These are phyloP conservation scores for Guaruba guarouba DNA, from an alignment of 2,113 vertebrate species.

Conservation along the genomic window DNA sequence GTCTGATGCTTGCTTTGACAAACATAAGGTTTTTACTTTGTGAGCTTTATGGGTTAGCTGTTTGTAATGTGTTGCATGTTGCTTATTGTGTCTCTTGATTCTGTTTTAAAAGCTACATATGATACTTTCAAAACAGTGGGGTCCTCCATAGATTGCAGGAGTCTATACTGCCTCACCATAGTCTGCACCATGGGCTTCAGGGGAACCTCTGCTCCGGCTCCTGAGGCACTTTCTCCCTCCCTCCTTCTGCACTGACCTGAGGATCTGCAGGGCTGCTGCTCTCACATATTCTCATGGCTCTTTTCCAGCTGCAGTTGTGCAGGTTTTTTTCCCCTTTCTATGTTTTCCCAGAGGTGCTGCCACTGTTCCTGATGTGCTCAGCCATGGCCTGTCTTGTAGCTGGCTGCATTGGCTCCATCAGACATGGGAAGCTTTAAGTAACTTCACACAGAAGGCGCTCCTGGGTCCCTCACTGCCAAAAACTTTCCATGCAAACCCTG, in stretches of 20 bases:
- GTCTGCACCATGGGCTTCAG: background rate
- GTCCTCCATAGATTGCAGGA: background rate
- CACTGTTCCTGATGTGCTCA: too few species aligned
- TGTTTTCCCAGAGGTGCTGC: background rate
- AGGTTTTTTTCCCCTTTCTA: background rate
- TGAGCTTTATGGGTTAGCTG: background rate
- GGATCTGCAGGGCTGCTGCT: background rate
- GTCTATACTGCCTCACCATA: background rate
- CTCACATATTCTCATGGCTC: background rate
- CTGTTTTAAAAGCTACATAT: background rate
- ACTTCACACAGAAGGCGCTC: background rate
- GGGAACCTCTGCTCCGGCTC: background rate
- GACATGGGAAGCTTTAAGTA: background rate
- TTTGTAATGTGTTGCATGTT: background rate
- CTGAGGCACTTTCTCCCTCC: background rate
- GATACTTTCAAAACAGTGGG: background rate
- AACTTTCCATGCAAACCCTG: background rate
- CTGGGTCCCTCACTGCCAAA: background rate
- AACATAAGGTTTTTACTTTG: background rate
- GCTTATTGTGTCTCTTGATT: background rate
- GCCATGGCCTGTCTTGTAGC: background rate
- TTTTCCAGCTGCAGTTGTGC: background rate
- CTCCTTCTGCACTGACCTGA: background rate
- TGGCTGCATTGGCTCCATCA: accelerated
- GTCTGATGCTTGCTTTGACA: background rate